These are phyloP conservation scores for Drosophila nebulosa DNA, from an alignment of 1,140 invertebrate species.

Conservation along the genomic window DNA sequence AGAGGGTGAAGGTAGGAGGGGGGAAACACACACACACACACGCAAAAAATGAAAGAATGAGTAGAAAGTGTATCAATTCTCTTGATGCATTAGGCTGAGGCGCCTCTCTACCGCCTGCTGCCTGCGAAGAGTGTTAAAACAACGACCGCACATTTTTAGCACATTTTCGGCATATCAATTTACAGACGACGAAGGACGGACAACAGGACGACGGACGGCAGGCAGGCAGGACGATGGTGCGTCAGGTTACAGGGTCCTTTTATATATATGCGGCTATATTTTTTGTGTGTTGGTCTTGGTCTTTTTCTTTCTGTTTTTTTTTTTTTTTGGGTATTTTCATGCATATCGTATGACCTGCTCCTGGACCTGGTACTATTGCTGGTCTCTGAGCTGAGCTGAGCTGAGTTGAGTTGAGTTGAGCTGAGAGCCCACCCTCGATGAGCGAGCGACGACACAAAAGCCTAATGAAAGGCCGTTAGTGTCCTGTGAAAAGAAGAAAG, in stretches of 20 bases:
- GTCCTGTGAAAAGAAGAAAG: conserved; percentile 32
- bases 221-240: conserved; percentile 11
- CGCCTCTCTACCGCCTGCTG: conserved; percentile 16
- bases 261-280: not conserved
- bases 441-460: conserved; percentile 7
- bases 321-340: conserved; percentile 34
- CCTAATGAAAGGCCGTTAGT: conserved; percentile 68
- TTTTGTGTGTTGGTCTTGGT: conserved; percentile 1
- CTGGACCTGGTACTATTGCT: conserved; percentile 6
- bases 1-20: not conserved
- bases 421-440: conserved; percentile 26
- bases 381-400: no score
- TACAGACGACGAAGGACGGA: conserved; percentile 25
- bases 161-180: conserved; percentile 71
- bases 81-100: conserved; percentile 33
- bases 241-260: conserved; percentile 57
- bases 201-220: no score
- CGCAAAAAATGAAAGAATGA: not conserved
- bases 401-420: no score
- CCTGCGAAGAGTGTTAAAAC: conserved; percentile 7
- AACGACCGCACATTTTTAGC: conserved; percentile 68
- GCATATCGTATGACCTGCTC: conserved; percentile 59
- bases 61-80: conserved; percentile 32
- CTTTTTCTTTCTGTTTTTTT: not conserved
- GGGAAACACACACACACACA: not conserved